A percentile compares a stretch with the other conserved stretches of the same genome.
These are phyloP conservation scores for Candidula unifasciata DNA, from an alignment of 2,888 invertebrate species.

Conservation along the genomic window DNA sequence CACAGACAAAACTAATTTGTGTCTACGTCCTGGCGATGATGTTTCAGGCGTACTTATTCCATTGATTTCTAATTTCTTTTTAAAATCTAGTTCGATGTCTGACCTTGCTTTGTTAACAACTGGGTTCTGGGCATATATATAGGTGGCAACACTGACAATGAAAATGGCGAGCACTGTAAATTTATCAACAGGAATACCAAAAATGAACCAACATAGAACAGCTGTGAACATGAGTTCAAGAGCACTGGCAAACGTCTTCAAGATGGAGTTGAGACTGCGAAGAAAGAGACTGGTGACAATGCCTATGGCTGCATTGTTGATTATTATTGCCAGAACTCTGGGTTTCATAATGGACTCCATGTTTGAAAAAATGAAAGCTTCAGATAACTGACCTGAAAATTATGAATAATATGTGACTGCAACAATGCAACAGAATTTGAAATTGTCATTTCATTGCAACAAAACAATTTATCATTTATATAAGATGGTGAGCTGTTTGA, in stretches of 20 bases:
- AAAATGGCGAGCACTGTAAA: constrained; percentile 89
- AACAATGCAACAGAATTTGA: not conserved
- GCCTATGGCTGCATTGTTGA: constrained; percentile 93
- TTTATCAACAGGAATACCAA: constrained; percentile 89
- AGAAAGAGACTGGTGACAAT: constrained; percentile 95
- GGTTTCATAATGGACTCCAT: constrained; percentile 75
- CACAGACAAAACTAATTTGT: constrained; percentile 24
- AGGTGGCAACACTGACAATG: constrained; percentile 89
- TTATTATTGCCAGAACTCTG: constrained; percentile 87
- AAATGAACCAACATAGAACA: constrained; percentile 88
- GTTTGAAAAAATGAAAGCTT: constrained; percentile 81
- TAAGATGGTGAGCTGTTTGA: too few relatives aligned
- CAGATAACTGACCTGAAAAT: constrained; percentile 74
- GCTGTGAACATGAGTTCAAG: constrained; percentile 94
- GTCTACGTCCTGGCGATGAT: not conserved
- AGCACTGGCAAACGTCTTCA: constrained; percentile 96
- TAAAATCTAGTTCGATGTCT: constrained; percentile 12
- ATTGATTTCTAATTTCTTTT: not conserved
- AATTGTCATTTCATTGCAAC: not conserved
- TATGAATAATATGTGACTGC: not conserved
- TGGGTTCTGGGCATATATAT: constrained; percentile 92
- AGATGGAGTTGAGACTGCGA: constrained; percentile 93
- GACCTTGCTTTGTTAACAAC: constrained; percentile 80
- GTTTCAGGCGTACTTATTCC: too few relatives aligned
- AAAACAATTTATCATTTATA: too few relatives aligned